Evolutionary conservation across 35 echinoderm and acorn worm genomes (phyloP), one percentile per base, ranked within the genome.

Genomic region (Diadema setosum): DNA sequence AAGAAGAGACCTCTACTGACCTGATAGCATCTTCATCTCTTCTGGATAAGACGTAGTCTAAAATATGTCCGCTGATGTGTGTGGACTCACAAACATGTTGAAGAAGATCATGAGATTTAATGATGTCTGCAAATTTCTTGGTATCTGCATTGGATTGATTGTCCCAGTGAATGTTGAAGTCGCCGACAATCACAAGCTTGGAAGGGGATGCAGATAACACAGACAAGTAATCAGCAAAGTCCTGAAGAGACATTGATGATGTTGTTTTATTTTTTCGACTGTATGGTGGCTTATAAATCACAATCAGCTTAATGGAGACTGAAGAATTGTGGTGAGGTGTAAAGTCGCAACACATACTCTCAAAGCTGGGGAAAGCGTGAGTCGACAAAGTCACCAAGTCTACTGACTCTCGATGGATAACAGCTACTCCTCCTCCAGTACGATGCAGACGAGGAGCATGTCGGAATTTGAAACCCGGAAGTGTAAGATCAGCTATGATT

Each of bases 171-270:
- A 58, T 58, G 11, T 58, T 58, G 55, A 58, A 58, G 55, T 58
- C 55, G 26, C 55, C 55, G 55, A 58, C 42, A 45, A 82, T 82
- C 46, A 82, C 21, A 24, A 82, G 31, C 55, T 82, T 82, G 34
- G 41, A 82, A 21, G 46, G 18, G 17, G 80, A 82, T 24, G 43
- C 42, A 24, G 80, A n/a, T 82, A 82, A 82, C 4, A 46, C 42
- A 25, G 80, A 82, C 16, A 82, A 42, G 34, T 82, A 82, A 46
- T 82, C 80, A 24, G 80, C n/a, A 50, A 82, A 82, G 42, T 82
- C 80, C 21, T 82, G 41, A 46, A 82, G 80, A 82, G 55, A 82
- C 20, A 82, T 46, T 46, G 42, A 46, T 2, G 45, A 17, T 20
- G 80, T 82, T 5, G 34, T 46, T 46, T 23, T 42, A 82, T 82